Evolutionary conservation across 2,113 vertebrate species (phyloP).

Genomic region (Myotis lucifugus): DNA sequence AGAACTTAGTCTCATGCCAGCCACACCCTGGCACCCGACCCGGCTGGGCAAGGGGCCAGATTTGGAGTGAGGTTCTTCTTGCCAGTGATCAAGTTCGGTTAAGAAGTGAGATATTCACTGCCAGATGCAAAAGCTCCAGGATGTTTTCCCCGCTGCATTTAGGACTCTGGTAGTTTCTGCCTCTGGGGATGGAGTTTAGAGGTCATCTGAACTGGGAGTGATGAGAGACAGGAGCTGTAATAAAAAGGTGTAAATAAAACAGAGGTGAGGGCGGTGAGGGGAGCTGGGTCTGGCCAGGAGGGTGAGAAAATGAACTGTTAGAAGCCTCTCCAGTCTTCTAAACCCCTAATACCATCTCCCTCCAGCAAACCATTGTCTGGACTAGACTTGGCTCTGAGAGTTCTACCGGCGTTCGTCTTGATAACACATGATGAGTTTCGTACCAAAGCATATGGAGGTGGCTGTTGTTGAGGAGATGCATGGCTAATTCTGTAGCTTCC

Average conservation of each 20-base stretch:
- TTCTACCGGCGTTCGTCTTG: neutral
- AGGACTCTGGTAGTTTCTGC: neutral
- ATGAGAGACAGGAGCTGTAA: neutral
- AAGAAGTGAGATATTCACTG: slow-evolving; percentile 26
- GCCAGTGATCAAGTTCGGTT: slow-evolving; percentile 19
- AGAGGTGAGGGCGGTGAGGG: neutral
- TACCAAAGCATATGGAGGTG: neutral
- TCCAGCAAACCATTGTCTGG: neutral
- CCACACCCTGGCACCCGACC: neutral
- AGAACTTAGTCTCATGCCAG: neutral
- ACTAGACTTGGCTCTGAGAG: neutral
- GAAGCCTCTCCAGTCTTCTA: neutral
- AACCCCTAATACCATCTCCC: neutral
- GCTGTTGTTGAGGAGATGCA: neutral
- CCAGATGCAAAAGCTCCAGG: slow-evolving; percentile 12
- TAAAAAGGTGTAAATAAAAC: neutral
- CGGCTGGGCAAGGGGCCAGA: neutral
- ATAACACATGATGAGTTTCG: neutral
- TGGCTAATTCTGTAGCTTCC: neutral
- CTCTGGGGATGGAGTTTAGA: neutral
- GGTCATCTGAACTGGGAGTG: neutral
- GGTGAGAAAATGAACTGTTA: neutral
- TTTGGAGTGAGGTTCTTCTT: neutral
- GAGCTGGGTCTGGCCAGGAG: neutral
- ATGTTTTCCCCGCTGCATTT: neutral